A percentile compares a stretch with the other conserved stretches of the same genome.
phyloP scores from a whole-genome alignment of 1,140 invertebrate species.

The Cyclargus thomasi region DNA sequence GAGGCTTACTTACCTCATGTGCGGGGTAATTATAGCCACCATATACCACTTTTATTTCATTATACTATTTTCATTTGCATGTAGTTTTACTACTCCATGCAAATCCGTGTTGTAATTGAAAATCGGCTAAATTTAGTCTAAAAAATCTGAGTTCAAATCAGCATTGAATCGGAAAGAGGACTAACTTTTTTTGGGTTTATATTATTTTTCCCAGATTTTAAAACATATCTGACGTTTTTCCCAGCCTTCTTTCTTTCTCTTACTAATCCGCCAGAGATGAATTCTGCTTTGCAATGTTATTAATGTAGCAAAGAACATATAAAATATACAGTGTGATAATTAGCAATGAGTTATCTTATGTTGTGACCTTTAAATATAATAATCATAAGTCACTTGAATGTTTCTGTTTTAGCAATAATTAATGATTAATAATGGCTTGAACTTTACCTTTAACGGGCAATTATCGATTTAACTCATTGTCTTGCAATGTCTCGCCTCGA shows the following conservation, averaged over 20 bases:
- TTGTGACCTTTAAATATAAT: background rate
- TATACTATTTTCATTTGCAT: conserved; percentile 1
- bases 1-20: conserved; percentile 59
- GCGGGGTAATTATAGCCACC: conserved; percentile 51
- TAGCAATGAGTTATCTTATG: background rate
- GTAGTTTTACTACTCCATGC: no score
- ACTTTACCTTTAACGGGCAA: background rate
- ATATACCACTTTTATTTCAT: conserved; percentile 36
- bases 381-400: background rate
- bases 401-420: background rate
- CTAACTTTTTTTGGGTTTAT: no score
- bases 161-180: no score
- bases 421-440: background rate
- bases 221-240: no score
- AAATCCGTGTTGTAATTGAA: no score
- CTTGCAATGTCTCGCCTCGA: background rate
- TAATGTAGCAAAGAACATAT: background rate
- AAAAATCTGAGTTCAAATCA: no score
- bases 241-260: no score
- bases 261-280: no score
- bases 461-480: background rate
- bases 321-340: background rate
- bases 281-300: background rate
- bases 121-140: no score
- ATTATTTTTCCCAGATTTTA: no score